Base-by-base conservation (phyloP, 2,797 vertebrate species). In the Acropternis orthonyx region DNA sequence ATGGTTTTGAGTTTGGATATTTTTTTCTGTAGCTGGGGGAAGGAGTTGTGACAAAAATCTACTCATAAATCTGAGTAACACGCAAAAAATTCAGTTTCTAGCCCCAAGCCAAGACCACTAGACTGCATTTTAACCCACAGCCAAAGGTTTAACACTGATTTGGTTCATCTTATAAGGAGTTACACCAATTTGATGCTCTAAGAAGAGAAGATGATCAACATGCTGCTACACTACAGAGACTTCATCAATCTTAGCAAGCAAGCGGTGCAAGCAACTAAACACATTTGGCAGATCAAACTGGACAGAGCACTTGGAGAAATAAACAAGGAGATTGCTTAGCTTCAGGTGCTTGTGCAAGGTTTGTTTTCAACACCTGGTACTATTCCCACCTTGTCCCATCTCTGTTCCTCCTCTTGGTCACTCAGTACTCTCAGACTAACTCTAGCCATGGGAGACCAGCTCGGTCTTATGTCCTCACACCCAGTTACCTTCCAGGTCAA, bases 1-100 rank as follows among this genome's bases (percentile, higher is more conserved):
- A 20, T 7, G 61, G 21, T 0, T 71, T 36, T 3, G 19, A 5
- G 2, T 36, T 48, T 48, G 6, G 4, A 9, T 13, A 28, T 41
- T 6, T 75, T 75, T 55, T 48, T 2, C 20, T 54, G 2, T 49
- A 77, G 3, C 28, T 39, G 14, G 3, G 36, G 6, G 18, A 2
- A 65, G 22, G 6, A 4, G 21, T n/a, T 41, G 23, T 36, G 32
- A 74, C 22, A 43, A 39, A 84, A 76, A 8, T 4, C 30, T 44
- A 59, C 9, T 66, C 27, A 39, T 6, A 67, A 62, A 16, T 46
- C 15, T 39, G 20, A 68, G 39, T 28, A 84, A 68, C 34, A 73
- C 2, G 3, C 4, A 37, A 43, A 89, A 74, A 41, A 34, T 69
- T 73, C 34, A 13, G 34, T 80, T 89, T 76, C 37, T 74, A 75